These are phyloP conservation scores for Exephanes ischioxanthus DNA, from an alignment of 2,888 invertebrate genomes.

Conservation along the genomic window DNA sequence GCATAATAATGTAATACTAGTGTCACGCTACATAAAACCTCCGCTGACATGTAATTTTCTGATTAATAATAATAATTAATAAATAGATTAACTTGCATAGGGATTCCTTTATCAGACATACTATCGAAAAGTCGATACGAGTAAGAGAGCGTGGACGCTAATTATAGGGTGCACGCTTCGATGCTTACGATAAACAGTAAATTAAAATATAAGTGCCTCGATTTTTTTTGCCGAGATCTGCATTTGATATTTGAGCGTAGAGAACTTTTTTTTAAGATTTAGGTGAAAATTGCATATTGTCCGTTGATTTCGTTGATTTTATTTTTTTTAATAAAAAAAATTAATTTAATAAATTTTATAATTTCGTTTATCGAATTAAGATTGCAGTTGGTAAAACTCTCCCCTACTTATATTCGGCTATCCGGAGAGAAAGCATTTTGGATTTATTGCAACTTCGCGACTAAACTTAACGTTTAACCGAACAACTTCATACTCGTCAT, in stretches of 20 bases:
- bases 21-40: constrained; percentile 29
- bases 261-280: neutral
- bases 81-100: constrained; percentile 34
- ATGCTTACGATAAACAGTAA: neutral
- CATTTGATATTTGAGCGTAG: neutral
- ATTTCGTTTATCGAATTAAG: neutral
- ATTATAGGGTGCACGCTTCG: neutral
- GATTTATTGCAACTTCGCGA: neutral
- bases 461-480: neutral
- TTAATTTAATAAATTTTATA: neutral
- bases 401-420: neutral
- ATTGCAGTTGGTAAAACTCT: neutral
- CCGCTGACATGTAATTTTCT: neutral
- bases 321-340: neutral
- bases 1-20: constrained; percentile 14
- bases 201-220: neutral
- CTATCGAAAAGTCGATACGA: neutral
- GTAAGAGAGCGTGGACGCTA: neutral
- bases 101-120: neutral
- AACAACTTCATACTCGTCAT: neutral
- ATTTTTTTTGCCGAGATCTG: neutral
- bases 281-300: neutral
- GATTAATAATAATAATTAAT: constrained; percentile 1
- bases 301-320: neutral
- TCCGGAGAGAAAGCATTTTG: neutral